phyloP scores from a whole-genome alignment of 2,888 invertebrate species.

The Spisula solida region DNA sequence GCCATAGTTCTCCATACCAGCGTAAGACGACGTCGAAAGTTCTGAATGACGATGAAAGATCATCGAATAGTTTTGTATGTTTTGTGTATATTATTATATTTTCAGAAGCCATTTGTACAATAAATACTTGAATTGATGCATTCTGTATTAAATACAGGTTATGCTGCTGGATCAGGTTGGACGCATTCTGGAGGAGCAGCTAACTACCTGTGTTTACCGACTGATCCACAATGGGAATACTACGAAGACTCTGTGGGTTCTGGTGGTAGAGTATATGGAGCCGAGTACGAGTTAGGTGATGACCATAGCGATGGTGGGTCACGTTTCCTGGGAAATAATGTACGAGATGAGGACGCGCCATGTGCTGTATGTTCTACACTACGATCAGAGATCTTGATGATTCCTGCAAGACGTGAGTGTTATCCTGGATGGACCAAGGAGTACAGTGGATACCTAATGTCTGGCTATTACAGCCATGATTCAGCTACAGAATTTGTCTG shows the following conservation, averaged over 20 bases:
- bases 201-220: conserved; percentile 30
- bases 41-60: no score
- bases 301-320: conserved; percentile 28
- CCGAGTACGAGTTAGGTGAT: conserved; percentile 38
- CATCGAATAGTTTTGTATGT: no score
- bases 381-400: conserved; percentile 33
- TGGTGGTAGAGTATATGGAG: conserved; percentile 27
- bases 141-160: conserved; percentile 6
- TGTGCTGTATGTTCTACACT: conserved; percentile 38
- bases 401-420: conserved; percentile 33
- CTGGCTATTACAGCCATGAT: background rate
- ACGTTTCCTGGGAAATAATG: conserved; percentile 16
- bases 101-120: no score
- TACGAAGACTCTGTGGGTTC: background rate
- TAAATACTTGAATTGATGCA: no score
- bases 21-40: no score
- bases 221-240: conserved; percentile 9
- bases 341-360: conserved; percentile 35
- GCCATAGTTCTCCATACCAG: no score
- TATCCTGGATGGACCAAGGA: conserved; percentile 50
- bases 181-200: conserved; percentile 32
- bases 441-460: conserved; percentile 41
- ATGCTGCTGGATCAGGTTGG: conserved; percentile 33
- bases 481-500: conserved; percentile 32
- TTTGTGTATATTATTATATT: no score